Conservation (phyloP, 2,797 vertebrate genomes). For the Poeciliopsis gracilis region DNA sequence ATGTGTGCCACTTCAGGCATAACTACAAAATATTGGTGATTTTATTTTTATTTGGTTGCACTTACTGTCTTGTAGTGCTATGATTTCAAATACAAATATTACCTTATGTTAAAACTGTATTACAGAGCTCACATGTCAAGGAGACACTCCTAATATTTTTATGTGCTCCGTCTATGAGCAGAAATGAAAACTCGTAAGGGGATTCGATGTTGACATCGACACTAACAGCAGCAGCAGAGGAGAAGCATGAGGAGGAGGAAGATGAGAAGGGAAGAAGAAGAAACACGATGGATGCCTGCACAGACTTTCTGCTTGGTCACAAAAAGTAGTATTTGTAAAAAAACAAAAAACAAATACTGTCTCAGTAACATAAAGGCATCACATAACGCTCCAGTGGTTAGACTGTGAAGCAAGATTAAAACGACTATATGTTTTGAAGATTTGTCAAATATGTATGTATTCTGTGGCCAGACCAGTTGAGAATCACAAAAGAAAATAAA, state of each 20-base stretch:
- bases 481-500: conserved; percentile 43
- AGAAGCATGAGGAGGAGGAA: not conserved
- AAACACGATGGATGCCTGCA: not conserved
- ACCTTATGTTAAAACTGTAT: not conserved
- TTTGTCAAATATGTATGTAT: not conserved
- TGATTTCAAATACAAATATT: not conserved
- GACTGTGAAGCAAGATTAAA: not conserved
- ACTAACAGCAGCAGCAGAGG: not conserved
- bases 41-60: not conserved
- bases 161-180: not conserved
- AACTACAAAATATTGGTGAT: not conserved
- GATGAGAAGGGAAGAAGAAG: not conserved
- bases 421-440: not conserved
- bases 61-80: not conserved
- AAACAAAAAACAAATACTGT: not conserved
- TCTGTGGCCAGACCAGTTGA: conserved; percentile 52
- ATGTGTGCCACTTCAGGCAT: not conserved
- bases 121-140: not conserved
- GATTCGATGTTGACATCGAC: not conserved
- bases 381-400: not conserved
- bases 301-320: conserved; percentile 1
- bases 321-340: not conserved
- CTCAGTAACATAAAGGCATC: not conserved
- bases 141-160: not conserved
- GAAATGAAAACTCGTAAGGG: not conserved